Conservation (phyloP, 2,888 invertebrate genomes). For the Polyploca ridens region DNA sequence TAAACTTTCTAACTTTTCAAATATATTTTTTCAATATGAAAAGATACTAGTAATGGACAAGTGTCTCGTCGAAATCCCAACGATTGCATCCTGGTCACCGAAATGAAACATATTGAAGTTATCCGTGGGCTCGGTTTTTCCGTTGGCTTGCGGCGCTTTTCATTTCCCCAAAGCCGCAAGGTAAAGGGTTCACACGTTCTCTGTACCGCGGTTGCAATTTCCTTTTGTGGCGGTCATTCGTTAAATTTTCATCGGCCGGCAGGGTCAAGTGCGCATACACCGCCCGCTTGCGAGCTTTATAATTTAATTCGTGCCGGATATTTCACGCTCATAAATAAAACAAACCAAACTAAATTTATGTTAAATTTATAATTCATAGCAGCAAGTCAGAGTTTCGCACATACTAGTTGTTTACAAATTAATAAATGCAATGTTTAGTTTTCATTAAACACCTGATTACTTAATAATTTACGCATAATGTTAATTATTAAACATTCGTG, state of each 20-base stretch:
- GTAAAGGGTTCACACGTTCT: conserved; percentile 60
- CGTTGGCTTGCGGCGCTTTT: conserved; percentile 42
- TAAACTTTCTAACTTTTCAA: conserved; percentile 50
- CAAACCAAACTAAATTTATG: conserved; percentile 55
- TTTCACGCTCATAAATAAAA: conserved; percentile 61
- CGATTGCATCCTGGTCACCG: conserved; percentile 27
- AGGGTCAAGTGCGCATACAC: conserved; percentile 55
- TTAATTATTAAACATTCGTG: not conserved
- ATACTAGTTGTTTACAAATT: conserved; percentile 36
- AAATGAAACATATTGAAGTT: conserved; percentile 38
- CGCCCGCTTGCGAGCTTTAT: conserved; percentile 47
- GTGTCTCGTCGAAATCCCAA: conserved; percentile 23
- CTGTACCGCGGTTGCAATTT: conserved; percentile 60
- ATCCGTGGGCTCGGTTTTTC: conserved; percentile 36
- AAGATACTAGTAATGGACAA: conserved; percentile 11
- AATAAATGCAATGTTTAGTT: conserved; percentile 30
- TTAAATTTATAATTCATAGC: conserved; percentile 52
- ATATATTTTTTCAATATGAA: not conserved
- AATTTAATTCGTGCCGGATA: conserved; percentile 62
- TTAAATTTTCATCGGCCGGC: conserved; percentile 67
- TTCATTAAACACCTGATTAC: conserved; percentile 25
- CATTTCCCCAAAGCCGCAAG: conserved; percentile 50
- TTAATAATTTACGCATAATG: not conserved
- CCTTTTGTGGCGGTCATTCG: conserved; percentile 70
- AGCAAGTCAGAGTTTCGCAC: conserved; percentile 26